These are phyloP conservation scores for Pholis gunnellus DNA, from an alignment of 2,113 vertebrate species.

Conservation along the genomic window DNA sequence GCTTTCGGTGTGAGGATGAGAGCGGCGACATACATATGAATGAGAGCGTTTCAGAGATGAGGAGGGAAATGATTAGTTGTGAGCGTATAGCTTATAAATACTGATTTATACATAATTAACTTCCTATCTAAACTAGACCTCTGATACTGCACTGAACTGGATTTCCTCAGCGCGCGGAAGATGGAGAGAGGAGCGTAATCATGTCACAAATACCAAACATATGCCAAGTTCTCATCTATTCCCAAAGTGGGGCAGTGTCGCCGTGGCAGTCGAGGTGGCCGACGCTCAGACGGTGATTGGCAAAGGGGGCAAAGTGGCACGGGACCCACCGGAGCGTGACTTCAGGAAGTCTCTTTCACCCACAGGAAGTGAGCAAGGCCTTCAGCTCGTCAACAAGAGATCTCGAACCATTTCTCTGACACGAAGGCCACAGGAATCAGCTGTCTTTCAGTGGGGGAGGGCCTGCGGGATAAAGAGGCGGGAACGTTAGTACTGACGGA, in stretches of 20 bases:
- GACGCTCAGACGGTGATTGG: slow-evolving; percentile 34
- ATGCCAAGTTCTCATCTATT: slow-evolving; percentile 70
- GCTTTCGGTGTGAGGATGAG: slow-evolving; percentile 7
- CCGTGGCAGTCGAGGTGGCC: slow-evolving; percentile 41
- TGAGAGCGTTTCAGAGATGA: slow-evolving; percentile 29
- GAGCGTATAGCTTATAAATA: slow-evolving; percentile 24
- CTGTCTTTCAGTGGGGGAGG: slow-evolving; percentile 95
- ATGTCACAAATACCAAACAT: slow-evolving; percentile 67
- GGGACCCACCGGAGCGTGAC: slow-evolving; percentile 90
- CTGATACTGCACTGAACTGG: slow-evolving; percentile 4
- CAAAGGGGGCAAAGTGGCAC: slow-evolving; percentile 9
- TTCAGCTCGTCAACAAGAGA: slow-evolving; percentile 97
- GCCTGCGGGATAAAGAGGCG: slow-evolving; percentile 80
- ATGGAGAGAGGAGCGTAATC: slow-evolving; percentile 30
- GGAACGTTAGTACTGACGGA: neutral
- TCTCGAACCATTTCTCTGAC: slow-evolving; percentile 99
- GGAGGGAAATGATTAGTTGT: slow-evolving; percentile 23
- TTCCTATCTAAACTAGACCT: slow-evolving; percentile 28
- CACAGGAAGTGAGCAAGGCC: slow-evolving; percentile 88
- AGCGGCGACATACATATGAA: slow-evolving; percentile 34
- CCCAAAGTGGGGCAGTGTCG: slow-evolving; percentile 72
- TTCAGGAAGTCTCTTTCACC: slow-evolving; percentile 88
- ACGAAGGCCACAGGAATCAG: slow-evolving; percentile 99
- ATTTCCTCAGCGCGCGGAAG: slow-evolving; percentile 10
- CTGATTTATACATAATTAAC: slow-evolving; percentile 35